phyloP scores from a whole-genome alignment of 2,113 vertebrate genomes.

The Corvus moneduloides region DNA sequence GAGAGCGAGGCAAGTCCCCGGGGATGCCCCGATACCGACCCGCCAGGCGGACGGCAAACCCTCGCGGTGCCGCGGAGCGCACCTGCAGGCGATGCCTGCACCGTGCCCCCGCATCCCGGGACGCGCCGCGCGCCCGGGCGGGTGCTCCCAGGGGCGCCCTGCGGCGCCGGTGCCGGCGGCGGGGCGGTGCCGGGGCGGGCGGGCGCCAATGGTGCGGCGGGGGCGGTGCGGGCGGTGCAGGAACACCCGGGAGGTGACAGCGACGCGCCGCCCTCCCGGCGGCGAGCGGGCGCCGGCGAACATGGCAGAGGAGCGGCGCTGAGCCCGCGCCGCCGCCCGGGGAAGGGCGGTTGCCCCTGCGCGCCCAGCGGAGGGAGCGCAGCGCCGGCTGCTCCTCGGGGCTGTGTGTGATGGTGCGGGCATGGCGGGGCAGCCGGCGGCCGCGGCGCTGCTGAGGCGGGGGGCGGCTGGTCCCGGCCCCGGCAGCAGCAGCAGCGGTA shows the following conservation, averaged over 20 bases:
- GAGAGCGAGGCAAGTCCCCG: neutral
- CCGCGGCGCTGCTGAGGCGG: neutral
- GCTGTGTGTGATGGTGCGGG: constrained; percentile 35
- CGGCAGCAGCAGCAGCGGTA: neutral
- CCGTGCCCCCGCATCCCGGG: neutral
- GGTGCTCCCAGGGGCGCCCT: neutral
- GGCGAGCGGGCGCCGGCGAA: constrained; percentile 17
- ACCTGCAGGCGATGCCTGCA: accelerated
- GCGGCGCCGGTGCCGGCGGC: neutral
- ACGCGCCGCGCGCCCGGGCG: too few relatives aligned
- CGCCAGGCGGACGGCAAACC: neutral
- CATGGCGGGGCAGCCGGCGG: constrained; percentile 50
- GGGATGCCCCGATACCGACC: neutral
- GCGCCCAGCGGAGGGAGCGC: neutral
- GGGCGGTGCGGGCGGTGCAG: constrained; percentile 55
- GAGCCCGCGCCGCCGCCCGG: neutral
- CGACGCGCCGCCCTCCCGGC: constrained; percentile 43
- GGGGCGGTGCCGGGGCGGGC: neutral
- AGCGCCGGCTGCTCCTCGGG: neutral
- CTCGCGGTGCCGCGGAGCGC: neutral
- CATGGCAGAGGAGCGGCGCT: constrained; percentile 9
- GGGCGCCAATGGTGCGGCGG: constrained; percentile 46
- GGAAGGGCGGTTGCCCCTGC: neutral
- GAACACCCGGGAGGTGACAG: constrained; percentile 66
- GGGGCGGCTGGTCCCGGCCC: constrained; percentile 33